phyloP scores from a whole-genome alignment of 2,113 vertebrate species.

The Anguilla rostrata region DNA sequence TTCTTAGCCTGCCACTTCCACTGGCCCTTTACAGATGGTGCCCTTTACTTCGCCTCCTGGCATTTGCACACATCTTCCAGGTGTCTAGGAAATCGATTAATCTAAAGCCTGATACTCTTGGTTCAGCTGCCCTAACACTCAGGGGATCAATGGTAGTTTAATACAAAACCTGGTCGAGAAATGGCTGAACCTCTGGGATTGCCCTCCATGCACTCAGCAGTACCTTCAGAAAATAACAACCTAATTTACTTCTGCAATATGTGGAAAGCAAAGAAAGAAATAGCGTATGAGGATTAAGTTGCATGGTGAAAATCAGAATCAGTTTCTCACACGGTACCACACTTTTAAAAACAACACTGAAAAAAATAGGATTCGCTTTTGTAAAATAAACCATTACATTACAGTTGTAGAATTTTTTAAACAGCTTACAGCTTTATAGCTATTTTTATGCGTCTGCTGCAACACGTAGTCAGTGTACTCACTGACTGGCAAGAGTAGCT shows the following conservation, averaged over 20 bases:
- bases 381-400: neutral
- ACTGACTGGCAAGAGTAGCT: neutral
- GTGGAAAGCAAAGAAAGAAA: neutral
- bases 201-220: slow-evolving; percentile 4
- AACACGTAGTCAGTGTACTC: neutral
- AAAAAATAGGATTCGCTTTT: neutral
- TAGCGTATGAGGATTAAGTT: neutral
- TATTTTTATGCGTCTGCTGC: neutral
- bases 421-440: neutral
- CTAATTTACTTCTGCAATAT: slow-evolving; percentile 5
- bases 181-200: slow-evolving; percentile 5
- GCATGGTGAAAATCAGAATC: neutral
- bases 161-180: slow-evolving; percentile 19
- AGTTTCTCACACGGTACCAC: neutral
- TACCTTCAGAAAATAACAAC: neutral
- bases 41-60: slow-evolving; percentile 19
- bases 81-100: slow-evolving; percentile 11
- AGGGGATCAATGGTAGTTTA: slow-evolving; percentile 15
- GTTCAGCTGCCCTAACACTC: slow-evolving; percentile 19
- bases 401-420: neutral
- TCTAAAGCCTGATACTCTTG: slow-evolving; percentile 17
- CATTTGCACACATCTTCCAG: slow-evolving; percentile 18
- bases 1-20: neutral
- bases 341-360: neutral
- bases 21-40: slow-evolving; percentile 13